These are phyloP conservation scores for Poeciliopsis retropinna DNA, from an alignment of 2,113 vertebrate genomes.

Conservation along the genomic window DNA sequence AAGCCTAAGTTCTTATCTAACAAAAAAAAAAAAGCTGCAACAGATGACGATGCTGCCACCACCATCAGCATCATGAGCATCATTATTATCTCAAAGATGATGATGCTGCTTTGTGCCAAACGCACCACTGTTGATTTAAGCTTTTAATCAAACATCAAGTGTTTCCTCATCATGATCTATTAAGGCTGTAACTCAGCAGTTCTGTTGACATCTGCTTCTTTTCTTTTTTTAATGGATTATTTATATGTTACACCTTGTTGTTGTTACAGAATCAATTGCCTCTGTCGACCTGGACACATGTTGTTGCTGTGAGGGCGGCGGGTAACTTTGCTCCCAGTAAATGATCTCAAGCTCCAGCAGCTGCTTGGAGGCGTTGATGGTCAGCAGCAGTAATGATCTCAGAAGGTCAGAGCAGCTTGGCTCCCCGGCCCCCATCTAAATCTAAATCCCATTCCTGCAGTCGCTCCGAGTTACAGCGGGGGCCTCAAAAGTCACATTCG, in stretches of 20 bases:
- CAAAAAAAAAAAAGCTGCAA: no score
- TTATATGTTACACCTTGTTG: not conserved
- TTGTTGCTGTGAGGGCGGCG: no score
- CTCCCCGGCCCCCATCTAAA: conserved; percentile 19
- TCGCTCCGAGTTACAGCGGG: conserved; percentile 36
- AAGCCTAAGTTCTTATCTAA: no score
- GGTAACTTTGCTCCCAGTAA: not conserved
- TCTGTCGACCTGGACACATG: no score
- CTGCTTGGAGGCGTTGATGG: conserved; percentile 28
- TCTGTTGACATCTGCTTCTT: conserved; percentile 16
- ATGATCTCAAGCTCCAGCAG: not conserved
- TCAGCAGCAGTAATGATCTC: conserved; percentile 43
- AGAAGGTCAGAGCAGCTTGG: conserved; percentile 44
- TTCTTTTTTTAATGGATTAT: not conserved
- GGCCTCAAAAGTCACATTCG: conserved; percentile 7
- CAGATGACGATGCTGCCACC: no score
- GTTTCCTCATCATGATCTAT: not conserved
- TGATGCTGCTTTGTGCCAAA: not conserved
- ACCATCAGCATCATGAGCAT: no score
- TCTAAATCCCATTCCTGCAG: conserved; percentile 24
- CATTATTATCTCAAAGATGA: not conserved
- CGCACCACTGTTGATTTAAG: not conserved
- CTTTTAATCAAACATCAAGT: not conserved
- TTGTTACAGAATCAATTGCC: no score
- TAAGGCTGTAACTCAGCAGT: not conserved